A percentile compares a stretch with the other conserved stretches of the same genome.
These are phyloP conservation scores for Caenorhabditis imperialis DNA, from an alignment of 2,888 invertebrate species.

Conservation along the genomic window DNA sequence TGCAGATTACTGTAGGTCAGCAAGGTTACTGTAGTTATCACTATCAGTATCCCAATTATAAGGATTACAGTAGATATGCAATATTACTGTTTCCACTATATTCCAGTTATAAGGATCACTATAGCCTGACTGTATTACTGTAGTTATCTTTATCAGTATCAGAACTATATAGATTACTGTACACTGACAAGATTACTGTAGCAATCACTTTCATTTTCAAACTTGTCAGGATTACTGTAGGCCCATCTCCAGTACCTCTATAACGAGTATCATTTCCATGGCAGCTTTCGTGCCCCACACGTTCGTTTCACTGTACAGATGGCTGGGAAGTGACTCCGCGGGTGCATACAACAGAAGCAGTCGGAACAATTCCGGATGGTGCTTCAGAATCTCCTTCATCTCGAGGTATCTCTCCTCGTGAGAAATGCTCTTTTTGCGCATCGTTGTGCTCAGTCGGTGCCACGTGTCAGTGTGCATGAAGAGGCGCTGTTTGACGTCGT, in stretches of 20 bases:
- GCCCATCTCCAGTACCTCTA: slow-evolving; percentile 3
- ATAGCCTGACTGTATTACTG: too few relatives aligned
- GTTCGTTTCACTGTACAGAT: neutral
- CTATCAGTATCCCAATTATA: too few relatives aligned
- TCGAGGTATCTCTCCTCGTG: slow-evolving; percentile 2
- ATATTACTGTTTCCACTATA: too few relatives aligned
- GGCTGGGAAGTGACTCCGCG: slow-evolving; percentile 11
- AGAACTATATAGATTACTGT: too few relatives aligned
- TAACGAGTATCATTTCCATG: slow-evolving; percentile 49
- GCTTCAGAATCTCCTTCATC: slow-evolving; percentile 4
- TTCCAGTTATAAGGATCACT: too few relatives aligned
- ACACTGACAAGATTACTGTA: too few relatives aligned
- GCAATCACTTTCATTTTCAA: too few relatives aligned
- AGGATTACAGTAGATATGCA: too few relatives aligned
- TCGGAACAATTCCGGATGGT: slow-evolving; percentile 20
- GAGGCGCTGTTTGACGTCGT: slow-evolving; percentile 35
- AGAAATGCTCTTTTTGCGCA: slow-evolving; percentile 1
- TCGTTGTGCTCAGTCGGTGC: slow-evolving; percentile 7
- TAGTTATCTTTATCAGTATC: too few relatives aligned
- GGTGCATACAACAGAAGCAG: slow-evolving; percentile 32
- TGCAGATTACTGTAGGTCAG: too few relatives aligned
- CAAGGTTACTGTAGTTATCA: too few relatives aligned
- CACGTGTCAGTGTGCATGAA: slow-evolving; percentile 49
- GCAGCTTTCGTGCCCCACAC: slow-evolving; percentile 13
- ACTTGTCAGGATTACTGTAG: neutral